Conservation (phyloP, 2,797 vertebrate species). For the Pangasius djambal region DNA sequence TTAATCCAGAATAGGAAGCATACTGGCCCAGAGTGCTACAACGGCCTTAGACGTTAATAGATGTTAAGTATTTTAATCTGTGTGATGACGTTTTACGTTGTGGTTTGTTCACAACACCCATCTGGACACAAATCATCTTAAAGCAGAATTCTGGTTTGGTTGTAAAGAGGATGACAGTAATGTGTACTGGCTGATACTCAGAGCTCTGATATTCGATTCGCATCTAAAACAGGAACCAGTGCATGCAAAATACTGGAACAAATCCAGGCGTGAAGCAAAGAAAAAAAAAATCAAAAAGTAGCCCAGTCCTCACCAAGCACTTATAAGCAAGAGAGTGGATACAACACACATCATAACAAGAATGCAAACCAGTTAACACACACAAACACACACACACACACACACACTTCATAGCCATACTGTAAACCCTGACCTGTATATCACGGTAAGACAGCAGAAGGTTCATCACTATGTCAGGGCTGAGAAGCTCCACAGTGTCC, state of each 20-base stretch:
- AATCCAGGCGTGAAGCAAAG: not conserved
- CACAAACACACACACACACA: not conserved
- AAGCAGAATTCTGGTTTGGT: not conserved
- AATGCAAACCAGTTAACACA: not conserved
- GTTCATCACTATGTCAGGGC: conserved; percentile 88
- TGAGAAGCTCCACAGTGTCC: conserved; percentile 88
- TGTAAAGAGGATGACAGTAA: not conserved
- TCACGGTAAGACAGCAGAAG: conserved; percentile 90
- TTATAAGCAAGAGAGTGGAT: not conserved
- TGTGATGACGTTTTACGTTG: not conserved
- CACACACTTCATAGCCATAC: not conserved
- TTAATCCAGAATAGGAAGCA: not conserved
- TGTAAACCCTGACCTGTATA: conserved; percentile 76
- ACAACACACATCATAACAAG: not conserved
- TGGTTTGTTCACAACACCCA: not conserved
- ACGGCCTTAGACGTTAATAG: not conserved
- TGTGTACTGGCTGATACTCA: not conserved
- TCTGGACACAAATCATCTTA: not conserved
- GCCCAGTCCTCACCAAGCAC: not conserved
- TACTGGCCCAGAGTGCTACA: not conserved
- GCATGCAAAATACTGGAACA: not conserved
- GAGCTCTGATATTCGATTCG: not conserved
- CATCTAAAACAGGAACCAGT: not conserved
- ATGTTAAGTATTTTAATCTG: not conserved
- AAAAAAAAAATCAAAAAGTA: not conserved